Percentiles rank a stretch among this genome's conserved stretches.
Evolutionary conservation across 1,140 invertebrate species (phyloP).

Genomic region (Solen grandis): DNA sequence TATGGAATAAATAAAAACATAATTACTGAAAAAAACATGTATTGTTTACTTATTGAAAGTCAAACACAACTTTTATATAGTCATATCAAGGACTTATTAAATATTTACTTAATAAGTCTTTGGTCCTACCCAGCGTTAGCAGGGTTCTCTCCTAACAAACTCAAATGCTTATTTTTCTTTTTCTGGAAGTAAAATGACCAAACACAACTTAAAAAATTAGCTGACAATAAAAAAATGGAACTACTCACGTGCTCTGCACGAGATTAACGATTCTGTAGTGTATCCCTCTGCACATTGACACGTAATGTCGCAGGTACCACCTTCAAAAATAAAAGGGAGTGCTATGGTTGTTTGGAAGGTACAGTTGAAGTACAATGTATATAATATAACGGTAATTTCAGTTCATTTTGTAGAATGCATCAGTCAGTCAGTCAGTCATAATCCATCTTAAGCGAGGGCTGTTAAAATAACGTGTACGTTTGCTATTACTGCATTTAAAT

Average conservation of each 20-base stretch:
- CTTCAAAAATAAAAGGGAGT: background rate
- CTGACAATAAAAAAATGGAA: background rate
- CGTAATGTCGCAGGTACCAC: background rate
- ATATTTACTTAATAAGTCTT: no score
- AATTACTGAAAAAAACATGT: no score
- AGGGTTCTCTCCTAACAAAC: no score
- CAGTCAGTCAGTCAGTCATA: background rate
- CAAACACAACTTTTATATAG: no score
- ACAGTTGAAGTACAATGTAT: background rate
- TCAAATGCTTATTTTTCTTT: no score
- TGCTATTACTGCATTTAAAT: background rate
- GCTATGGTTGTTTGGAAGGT: background rate
- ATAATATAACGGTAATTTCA: background rate
- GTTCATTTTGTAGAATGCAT: no score
- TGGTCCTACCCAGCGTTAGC: no score
- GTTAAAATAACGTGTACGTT: background rate
- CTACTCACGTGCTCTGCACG: constrained; percentile 29
- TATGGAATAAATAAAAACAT: no score
- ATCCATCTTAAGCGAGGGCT: background rate
- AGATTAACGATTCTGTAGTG: constrained; percentile 15
- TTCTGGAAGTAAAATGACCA: no score
- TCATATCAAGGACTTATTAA: no score
- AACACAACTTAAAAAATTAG: no score
- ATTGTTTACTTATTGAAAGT: no score
- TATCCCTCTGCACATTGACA: background rate